A percentile compares a stretch with the other conserved stretches of the same genome.
Conservation (phyloP, 1,140 invertebrate species). For the Cyclargus thomasi region DNA sequence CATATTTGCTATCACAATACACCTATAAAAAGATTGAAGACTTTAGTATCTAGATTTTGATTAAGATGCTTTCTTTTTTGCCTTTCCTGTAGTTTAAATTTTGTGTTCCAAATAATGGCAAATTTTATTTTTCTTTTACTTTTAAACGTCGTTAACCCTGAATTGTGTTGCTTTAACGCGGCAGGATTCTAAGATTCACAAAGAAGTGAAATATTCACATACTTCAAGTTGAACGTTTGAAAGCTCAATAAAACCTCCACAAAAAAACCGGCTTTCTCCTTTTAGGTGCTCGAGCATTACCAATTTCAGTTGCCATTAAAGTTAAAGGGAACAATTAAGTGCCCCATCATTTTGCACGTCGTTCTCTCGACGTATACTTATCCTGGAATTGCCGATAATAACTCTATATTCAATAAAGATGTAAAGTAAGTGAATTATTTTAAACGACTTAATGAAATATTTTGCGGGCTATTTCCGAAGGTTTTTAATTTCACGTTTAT, state of each 20-base stretch:
- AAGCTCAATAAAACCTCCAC: neutral
- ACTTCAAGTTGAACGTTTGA: neutral
- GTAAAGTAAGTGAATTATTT: neutral
- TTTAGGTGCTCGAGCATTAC: constrained; percentile 1
- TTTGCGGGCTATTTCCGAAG: neutral
- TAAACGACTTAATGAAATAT: constrained; percentile 6
- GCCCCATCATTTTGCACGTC: constrained; percentile 10
- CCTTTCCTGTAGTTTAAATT: no score
- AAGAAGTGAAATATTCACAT: neutral
- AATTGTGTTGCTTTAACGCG: no score
- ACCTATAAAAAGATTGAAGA: no score
- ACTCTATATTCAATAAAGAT: constrained; percentile 12
- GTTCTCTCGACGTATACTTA: neutral
- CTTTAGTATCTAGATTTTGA: no score
- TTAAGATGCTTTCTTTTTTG: no score
- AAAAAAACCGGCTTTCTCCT: neutral
- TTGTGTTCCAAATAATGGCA: no score
- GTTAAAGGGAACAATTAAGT: constrained; percentile 7
- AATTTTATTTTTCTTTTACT: no score
- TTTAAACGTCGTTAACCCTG: no score
- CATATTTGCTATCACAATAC: no score
- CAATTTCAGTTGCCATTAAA: constrained; percentile 1
- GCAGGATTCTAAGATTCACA: neutral
- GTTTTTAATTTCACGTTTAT: neutral
- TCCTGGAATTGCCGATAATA: constrained; percentile 6